Conservation (phyloP, 2,113 vertebrate species). For the Prolemur simus region DNA sequence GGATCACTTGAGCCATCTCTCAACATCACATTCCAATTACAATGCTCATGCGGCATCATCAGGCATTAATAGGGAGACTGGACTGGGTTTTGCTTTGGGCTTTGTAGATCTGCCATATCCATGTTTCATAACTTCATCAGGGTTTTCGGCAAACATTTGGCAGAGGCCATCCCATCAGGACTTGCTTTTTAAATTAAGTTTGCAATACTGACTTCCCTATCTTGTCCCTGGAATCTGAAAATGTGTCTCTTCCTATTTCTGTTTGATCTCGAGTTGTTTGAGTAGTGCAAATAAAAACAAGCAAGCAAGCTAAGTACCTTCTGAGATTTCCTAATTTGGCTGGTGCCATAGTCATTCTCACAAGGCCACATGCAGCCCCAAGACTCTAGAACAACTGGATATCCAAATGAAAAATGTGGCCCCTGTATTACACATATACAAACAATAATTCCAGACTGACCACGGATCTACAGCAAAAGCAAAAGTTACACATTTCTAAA, state of each 20-base stretch:
- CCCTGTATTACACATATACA: not conserved
- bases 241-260: not conserved
- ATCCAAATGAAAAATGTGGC: not conserved
- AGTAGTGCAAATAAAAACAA: not conserved
- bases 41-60: not conserved
- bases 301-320: not conserved
- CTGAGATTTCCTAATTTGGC: not conserved
- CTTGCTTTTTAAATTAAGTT: not conserved
- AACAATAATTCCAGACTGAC: not conserved
- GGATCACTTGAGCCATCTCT: slow-evolving; percentile 21
- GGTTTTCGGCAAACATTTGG: not conserved
- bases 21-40: slow-evolving; percentile 2
- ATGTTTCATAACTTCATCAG: not conserved
- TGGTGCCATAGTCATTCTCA: too few relatives aligned
- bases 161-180: not conserved
- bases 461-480: not conserved
- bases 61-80: not conserved
- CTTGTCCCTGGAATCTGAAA: not conserved
- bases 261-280: not conserved
- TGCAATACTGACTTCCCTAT: not conserved
- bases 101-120: not conserved
- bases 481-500: not conserved
- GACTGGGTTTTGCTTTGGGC: not conserved
- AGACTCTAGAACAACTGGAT: not conserved
- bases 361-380: too few relatives aligned